Evolutionary conservation across 1,140 invertebrate species (phyloP).

Genomic region (Stratiolaelaps scimitus): DNA sequence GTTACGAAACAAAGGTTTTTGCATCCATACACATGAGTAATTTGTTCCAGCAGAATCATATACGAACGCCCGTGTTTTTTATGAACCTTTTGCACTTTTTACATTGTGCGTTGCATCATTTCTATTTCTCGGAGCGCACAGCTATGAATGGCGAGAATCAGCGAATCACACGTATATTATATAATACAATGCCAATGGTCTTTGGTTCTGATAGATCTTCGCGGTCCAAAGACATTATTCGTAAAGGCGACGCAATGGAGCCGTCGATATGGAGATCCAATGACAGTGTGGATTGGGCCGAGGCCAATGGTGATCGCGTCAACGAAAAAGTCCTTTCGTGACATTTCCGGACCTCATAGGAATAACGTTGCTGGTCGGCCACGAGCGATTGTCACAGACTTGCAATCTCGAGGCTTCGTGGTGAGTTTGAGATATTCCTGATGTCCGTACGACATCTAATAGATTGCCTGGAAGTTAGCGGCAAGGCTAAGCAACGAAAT

Average conservation of each 20-base stretch:
- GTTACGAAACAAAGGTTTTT: too few relatives aligned
- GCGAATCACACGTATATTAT: neutral
- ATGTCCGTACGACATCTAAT: too few relatives aligned
- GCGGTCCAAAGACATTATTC: neutral
- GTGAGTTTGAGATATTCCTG: neutral
- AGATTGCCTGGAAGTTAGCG: too few relatives aligned
- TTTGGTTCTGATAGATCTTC: neutral
- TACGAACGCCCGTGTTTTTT: too few relatives aligned
- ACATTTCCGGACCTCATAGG: neutral
- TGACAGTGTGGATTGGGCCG: neutral
- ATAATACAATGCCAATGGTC: neutral
- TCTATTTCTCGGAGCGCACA: too few relatives aligned
- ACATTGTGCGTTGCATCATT: too few relatives aligned
- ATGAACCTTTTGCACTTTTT: too few relatives aligned
- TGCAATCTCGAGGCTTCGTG: neutral
- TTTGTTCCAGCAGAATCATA: too few relatives aligned
- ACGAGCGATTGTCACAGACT: neutral
- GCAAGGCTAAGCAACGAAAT: too few relatives aligned
- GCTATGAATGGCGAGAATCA: too few relatives aligned
- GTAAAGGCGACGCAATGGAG: neutral
- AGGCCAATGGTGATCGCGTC: neutral
- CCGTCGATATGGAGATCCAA: constrained; percentile 9
- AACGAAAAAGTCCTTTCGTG: neutral
- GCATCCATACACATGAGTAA: too few relatives aligned
- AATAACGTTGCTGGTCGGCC: neutral